Conservation (phyloP, 2,113 vertebrate genomes). For the Neolamprologus ventralis region DNA sequence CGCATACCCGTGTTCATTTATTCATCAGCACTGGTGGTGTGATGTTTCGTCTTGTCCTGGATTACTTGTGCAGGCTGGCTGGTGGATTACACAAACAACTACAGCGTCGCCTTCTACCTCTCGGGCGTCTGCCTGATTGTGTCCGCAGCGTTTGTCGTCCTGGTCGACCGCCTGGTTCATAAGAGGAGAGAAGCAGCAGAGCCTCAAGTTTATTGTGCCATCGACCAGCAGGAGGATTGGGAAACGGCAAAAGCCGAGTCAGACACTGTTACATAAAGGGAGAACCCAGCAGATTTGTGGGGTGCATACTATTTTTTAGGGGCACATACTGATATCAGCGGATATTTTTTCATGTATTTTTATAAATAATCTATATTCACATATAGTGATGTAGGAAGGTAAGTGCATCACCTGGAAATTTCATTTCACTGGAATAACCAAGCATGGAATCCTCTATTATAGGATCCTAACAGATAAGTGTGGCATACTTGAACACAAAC, state of each 20-base stretch:
- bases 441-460: not conserved
- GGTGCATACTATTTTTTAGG: not conserved
- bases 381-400: not conserved
- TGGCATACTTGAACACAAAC: not conserved
- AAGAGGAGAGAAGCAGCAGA: slow-evolving; percentile 7
- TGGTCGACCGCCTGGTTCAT: slow-evolving; percentile 43
- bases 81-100: slow-evolving; percentile 44
- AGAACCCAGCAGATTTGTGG: not conserved
- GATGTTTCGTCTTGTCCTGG: not conserved
- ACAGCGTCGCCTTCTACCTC: slow-evolving; percentile 53
- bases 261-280: not conserved
- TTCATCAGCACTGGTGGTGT: not conserved
- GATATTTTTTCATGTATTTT: not conserved
- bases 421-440: not conserved
- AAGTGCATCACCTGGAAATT: not conserved
- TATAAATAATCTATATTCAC: not conserved
- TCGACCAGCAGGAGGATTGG: not conserved
- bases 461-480: not conserved
- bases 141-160: slow-evolving; percentile 32
- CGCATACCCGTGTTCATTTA: not conserved
- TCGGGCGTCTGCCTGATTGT: slow-evolving; percentile 50
- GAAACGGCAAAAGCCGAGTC: not conserved
- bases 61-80: slow-evolving; percentile 47
- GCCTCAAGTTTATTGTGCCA: not conserved
- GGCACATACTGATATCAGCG: not conserved